phyloP scores from a whole-genome alignment of 2,888 invertebrate species.

The Nephrotoma guestfalica region DNA sequence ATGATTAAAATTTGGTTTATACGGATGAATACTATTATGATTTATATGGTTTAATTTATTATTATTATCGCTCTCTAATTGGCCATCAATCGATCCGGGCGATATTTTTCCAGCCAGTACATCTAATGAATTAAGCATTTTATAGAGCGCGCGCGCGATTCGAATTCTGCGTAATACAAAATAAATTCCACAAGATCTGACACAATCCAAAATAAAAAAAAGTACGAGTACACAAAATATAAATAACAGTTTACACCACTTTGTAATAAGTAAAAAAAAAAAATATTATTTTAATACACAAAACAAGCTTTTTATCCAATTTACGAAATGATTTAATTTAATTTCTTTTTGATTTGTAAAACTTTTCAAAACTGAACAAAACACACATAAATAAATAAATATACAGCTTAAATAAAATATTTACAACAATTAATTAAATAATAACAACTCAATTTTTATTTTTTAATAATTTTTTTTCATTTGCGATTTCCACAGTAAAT shows the following conservation, averaged over 20 bases:
- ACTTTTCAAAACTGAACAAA: background rate
- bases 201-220: background rate
- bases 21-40: slow-evolving; percentile 22
- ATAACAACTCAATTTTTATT: background rate
- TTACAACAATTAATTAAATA: background rate
- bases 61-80: slow-evolving; percentile 22
- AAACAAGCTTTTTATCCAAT: background rate
- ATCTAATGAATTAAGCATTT: slow-evolving; percentile 76
- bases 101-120: slow-evolving; percentile 82
- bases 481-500: background rate
- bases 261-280: background rate
- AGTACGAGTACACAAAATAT: background rate
- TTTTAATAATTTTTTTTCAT: background rate
- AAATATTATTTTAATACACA: background rate
- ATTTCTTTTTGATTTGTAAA: background rate
- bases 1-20: slow-evolving; percentile 18
- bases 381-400: background rate
- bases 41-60: slow-evolving; percentile 23
- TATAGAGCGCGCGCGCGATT: slow-evolving; percentile 18
- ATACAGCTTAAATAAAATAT: background rate
- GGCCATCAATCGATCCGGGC: slow-evolving; percentile 46
- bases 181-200: background rate
- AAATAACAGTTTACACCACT: background rate
- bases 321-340: background rate
- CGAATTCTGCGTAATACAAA: background rate